Base-by-base conservation (phyloP, 2,113 vertebrate species). In the Camelus dromedarius region DNA sequence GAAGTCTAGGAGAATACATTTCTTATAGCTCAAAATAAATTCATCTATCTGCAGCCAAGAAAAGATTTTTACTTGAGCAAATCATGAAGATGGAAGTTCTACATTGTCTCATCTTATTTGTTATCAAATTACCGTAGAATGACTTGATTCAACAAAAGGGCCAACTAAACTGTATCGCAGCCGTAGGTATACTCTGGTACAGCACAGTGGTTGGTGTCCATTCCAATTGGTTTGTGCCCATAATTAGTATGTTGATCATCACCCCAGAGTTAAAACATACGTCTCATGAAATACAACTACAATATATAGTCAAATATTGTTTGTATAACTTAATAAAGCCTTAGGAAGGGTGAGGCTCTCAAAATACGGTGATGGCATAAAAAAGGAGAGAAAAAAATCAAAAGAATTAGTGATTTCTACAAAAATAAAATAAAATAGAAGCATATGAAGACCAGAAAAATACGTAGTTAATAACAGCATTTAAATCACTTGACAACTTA, bases 11-110 rank as follows among this genome's bases (percentile, higher is more conserved):
- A 58, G 6, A 88, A 75, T 89, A 42, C 73, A 93, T 64, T 79
- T 90, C 75, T 86, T 64, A 30, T 38, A 60, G 9, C 48, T 80
- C 76, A 88, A 56, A 96, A 92, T 60, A 84, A 80, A 77, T 5
- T 85, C 12, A 60, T 72, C 60, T 79, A 6, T 76, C 5, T 54
- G 19, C 12, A 82, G 2, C 20, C 54, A 97, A 70, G 35, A 79
- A 83, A 91, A 69, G 19, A 70, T 28, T 82, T 73, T 58, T n/a
- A 83, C 22, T 69, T 32, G 16, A 90, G 58, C 82, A 97, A 89
- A 83, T 73, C 26, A 38, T 75, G 46, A 89, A 60, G 32, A 84
- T 82, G 28, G 10, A 58, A 32, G 13, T 89, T 96, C 84, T 88
- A 79, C 58, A 70, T 20, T 4, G 24, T n/a, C 20, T 79, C n/a